These are phyloP conservation scores for Nautilus pompilius DNA, from an alignment of 1,140 invertebrate species.

Conservation along the genomic window DNA sequence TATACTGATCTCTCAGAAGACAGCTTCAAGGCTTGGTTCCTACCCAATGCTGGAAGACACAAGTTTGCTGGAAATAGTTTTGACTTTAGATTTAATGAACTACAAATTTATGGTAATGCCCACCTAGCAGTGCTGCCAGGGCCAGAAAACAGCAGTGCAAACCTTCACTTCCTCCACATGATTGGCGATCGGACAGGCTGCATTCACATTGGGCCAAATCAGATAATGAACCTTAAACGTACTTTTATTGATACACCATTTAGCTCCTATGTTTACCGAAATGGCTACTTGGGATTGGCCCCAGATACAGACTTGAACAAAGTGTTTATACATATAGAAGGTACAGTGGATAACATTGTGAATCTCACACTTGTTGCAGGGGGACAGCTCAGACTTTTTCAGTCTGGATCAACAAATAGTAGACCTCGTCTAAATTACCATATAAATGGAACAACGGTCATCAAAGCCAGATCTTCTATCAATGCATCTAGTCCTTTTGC, in stretches of 20 bases:
- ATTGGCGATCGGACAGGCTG: slow-evolving; percentile 37
- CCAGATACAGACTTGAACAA: slow-evolving; percentile 34
- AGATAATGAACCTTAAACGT: slow-evolving; percentile 33
- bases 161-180: slow-evolving; percentile 36
- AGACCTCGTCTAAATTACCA: slow-evolving; percentile 22
- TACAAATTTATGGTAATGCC: slow-evolving; percentile 39
- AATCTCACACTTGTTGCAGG: slow-evolving; percentile 36
- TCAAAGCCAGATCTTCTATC: slow-evolving; percentile 34
- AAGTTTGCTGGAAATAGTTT: slow-evolving; percentile 23
- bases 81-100: slow-evolving; percentile 34
- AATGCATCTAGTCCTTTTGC: slow-evolving; percentile 37
- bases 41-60: slow-evolving; percentile 27
- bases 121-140: slow-evolving; percentile 32
- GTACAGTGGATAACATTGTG: slow-evolving; percentile 32
- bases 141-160: slow-evolving; percentile 19
- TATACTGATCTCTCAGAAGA: slow-evolving; percentile 31
- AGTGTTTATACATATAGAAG: slow-evolving; percentile 37
- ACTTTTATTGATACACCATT: slow-evolving; percentile 36
- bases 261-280: slow-evolving; percentile 36
- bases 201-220: slow-evolving; percentile 35
- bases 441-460: slow-evolving; percentile 31
- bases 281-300: slow-evolving; percentile 36
- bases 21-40: slow-evolving; percentile 41
- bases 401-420: slow-evolving; percentile 33
- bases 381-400: slow-evolving; percentile 27